Percentiles rank a stretch among this genome's conserved stretches.
Conservation (phyloP, 2,888 invertebrate genomes). For the Cataglyphis altisquamis region DNA sequence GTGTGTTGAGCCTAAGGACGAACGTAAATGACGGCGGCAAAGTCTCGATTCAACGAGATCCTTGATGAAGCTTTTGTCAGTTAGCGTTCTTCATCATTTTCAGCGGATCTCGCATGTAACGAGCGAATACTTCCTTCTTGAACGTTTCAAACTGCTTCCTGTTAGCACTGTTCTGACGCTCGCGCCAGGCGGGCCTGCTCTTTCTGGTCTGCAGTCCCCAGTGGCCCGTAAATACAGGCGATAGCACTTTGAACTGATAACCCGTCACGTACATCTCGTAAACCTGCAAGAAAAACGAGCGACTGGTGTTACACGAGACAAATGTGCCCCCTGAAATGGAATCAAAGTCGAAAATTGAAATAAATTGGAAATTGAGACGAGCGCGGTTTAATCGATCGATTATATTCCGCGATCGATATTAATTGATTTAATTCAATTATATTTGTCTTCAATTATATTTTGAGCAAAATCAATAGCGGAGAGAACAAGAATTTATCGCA, state of each 20-base stretch:
- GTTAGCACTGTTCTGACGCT: constrained; percentile 94
- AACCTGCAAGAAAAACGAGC: constrained; percentile 88
- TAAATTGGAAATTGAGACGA: constrained; percentile 10
- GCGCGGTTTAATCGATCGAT: constrained; percentile 24
- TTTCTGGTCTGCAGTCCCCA: constrained; percentile 95
- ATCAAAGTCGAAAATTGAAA: constrained; percentile 35
- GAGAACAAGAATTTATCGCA: constrained; percentile 5
- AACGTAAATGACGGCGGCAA: constrained; percentile 60
- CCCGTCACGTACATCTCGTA: constrained; percentile 97
- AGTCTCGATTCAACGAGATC: constrained; percentile 56
- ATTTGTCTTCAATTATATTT: background rate
- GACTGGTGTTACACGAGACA: constrained; percentile 20
- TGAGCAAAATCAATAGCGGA: background rate
- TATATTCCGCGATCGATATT: background rate
- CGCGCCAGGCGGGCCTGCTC: constrained; percentile 94
- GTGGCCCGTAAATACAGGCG: constrained; percentile 95
- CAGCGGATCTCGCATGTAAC: constrained; percentile 91
- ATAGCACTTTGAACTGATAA: constrained; percentile 94
- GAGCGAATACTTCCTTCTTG: constrained; percentile 93
- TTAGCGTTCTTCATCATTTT: constrained; percentile 85
- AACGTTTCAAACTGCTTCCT: constrained; percentile 93
- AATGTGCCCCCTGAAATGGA: constrained; percentile 5
- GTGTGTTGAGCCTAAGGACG: constrained; percentile 33
- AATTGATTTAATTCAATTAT: background rate
- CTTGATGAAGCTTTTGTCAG: constrained; percentile 67